These are phyloP conservation scores for Pristionchus entomophagus DNA, from an alignment of 2,888 invertebrate genomes.

Conservation along the genomic window DNA sequence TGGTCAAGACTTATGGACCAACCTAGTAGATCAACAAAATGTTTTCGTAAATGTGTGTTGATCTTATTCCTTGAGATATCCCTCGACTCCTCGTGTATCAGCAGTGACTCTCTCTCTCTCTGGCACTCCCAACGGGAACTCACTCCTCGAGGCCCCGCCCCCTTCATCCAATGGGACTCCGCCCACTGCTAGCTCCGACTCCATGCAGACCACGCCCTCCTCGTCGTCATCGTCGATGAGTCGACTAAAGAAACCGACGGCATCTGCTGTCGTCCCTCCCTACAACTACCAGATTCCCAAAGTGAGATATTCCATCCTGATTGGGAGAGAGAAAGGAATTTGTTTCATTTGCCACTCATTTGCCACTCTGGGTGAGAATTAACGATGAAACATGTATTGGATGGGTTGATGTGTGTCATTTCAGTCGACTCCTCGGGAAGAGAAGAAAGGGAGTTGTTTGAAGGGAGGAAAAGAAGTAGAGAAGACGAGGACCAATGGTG, in stretches of 20 bases:
- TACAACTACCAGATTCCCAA: constrained; percentile 56
- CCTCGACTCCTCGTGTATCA: constrained; percentile 10
- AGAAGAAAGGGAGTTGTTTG: neutral
- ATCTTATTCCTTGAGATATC: constrained; percentile 28
- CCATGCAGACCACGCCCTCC: neutral
- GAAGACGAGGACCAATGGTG: neutral
- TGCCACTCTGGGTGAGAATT: too few species aligned
- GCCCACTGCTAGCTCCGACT: constrained; percentile 11
- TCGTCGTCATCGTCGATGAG: neutral
- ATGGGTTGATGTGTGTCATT: neutral
- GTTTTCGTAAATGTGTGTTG: too few species aligned
- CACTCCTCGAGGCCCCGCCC: neutral
- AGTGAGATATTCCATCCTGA: neutral
- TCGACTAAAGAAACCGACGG: constrained; percentile 45
- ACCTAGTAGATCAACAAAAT: too few species aligned
- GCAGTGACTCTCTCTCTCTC: neutral
- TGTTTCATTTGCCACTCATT: too few species aligned
- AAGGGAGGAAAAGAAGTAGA: neutral
- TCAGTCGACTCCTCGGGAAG: neutral
- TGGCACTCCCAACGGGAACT: constrained; percentile 21
- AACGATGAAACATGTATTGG: neutral
- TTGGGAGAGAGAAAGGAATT: too few species aligned
- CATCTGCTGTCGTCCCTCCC: constrained; percentile 54
- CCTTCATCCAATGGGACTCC: neutral
- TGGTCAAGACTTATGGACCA: too few species aligned